Conservation (phyloP, 2,797 vertebrate species). For the Petrocephalus sullivani region DNA sequence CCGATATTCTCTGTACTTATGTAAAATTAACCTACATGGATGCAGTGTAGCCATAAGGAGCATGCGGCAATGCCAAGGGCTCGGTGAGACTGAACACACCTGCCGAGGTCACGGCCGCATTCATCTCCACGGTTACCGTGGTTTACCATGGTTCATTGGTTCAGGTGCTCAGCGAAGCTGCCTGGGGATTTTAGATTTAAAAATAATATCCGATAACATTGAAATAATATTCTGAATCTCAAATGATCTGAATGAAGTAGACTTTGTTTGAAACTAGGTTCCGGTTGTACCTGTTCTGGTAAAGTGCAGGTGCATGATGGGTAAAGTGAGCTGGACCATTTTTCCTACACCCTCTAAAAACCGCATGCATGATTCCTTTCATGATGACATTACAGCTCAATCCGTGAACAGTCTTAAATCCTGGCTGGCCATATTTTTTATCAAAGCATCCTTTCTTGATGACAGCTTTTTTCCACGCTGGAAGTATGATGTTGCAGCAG, state of each 20-base stretch:
- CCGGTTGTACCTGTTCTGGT: neutral
- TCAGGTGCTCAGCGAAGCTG: neutral
- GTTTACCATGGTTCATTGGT: neutral
- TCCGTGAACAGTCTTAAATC: constrained; percentile 29
- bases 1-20: neutral
- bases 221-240: neutral
- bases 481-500: constrained; percentile 41
- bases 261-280: neutral
- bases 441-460: constrained; percentile 35
- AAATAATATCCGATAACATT: neutral
- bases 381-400: constrained; percentile 15
- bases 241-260: neutral
- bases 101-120: neutral
- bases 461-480: constrained; percentile 48
- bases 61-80: neutral
- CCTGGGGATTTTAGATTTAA: neutral
- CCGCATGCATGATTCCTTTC: constrained; percentile 19
- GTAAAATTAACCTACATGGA: neutral
- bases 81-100: neutral
- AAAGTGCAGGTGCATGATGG: neutral
- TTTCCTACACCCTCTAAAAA: constrained; percentile 34
- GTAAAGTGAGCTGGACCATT: constrained; percentile 27
- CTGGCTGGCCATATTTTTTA: constrained; percentile 45
- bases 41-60: neutral
- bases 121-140: neutral